phyloP scores from a whole-genome alignment of 2,113 vertebrate species.

The Spermophilus dauricus region DNA sequence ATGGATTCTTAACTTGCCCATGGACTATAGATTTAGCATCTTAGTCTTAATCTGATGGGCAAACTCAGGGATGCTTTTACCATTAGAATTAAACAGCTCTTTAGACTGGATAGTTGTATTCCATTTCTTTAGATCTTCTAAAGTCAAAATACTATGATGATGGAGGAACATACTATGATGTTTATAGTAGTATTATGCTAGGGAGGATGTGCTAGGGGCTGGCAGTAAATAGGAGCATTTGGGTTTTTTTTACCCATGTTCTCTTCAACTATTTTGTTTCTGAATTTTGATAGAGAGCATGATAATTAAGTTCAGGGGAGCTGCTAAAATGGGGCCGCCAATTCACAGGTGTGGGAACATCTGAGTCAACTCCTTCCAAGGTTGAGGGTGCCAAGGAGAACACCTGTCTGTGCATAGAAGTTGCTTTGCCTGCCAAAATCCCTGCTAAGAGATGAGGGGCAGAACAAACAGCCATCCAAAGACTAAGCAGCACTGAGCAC shows the following conservation, averaged over 20 bases:
- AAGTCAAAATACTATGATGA: constrained; percentile 55
- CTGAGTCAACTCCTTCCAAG: constrained; percentile 80
- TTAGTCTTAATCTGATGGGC: background rate
- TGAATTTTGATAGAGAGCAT: constrained; percentile 81
- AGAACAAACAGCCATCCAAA: constrained; percentile 59
- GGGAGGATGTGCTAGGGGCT: background rate
- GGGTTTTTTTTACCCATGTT: constrained; percentile 51
- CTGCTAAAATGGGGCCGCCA: constrained; percentile 69
- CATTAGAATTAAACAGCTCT: background rate
- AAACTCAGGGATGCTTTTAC: background rate
- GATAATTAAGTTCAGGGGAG: constrained; percentile 80
- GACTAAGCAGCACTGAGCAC: constrained; percentile 38
- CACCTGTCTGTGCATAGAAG: constrained; percentile 81
- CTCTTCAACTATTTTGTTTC: constrained; percentile 61
- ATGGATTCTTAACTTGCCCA: background rate
- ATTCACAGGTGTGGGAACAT: constrained; percentile 86
- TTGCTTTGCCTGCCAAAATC: constrained; percentile 84
- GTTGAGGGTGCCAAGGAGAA: constrained; percentile 65
- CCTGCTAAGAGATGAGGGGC: constrained; percentile 51
- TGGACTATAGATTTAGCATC: background rate
- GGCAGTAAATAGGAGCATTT: background rate
- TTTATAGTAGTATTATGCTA: constrained; percentile 25
- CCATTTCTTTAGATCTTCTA: background rate
- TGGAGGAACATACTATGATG: constrained; percentile 36
- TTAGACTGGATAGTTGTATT: background rate